phyloP scores from a whole-genome alignment of 2,797 vertebrate genomes.

The Acanthurus tractus region DNA sequence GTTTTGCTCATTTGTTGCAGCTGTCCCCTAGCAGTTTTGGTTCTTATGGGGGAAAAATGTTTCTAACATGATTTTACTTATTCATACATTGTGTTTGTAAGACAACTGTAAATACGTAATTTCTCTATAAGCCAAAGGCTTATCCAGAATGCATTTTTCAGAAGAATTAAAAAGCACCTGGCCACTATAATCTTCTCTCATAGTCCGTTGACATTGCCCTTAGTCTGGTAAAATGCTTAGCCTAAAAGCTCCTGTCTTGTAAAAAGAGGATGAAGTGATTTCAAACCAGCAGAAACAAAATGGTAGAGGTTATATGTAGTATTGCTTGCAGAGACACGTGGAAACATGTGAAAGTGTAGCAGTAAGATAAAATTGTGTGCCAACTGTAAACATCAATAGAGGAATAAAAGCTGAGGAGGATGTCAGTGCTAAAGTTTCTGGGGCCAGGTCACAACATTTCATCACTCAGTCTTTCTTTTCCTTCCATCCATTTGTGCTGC shows the following conservation, averaged over 20 bases:
- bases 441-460: slow-evolving; percentile 42
- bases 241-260: slow-evolving; percentile 54
- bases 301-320: slow-evolving; percentile 52
- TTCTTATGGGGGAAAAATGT: background rate
- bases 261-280: slow-evolving; percentile 64
- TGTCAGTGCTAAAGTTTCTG: slow-evolving; percentile 54
- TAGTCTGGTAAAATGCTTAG: slow-evolving; percentile 63
- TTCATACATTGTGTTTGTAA: slow-evolving; percentile 23
- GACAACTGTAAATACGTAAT: slow-evolving; percentile 26
- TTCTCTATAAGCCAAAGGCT: slow-evolving; percentile 29
- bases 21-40: background rate
- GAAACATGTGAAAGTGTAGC: slow-evolving; percentile 33
- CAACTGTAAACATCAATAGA: slow-evolving; percentile 36
- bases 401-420: slow-evolving; percentile 37
- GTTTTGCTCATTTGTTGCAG: slow-evolving; percentile 16
- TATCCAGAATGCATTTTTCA: slow-evolving; percentile 47
- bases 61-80: slow-evolving; percentile 20
- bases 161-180: slow-evolving; percentile 62
- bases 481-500: slow-evolving; percentile 50
- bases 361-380: slow-evolving; percentile 36
- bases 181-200: slow-evolving; percentile 62
- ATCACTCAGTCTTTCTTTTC: slow-evolving; percentile 62
- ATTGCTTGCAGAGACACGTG: slow-evolving; percentile 14
- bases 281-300: slow-evolving; percentile 55
- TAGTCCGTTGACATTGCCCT: slow-evolving; percentile 48